Evolutionary conservation across 2,113 vertebrate species (phyloP), one percentile per base, ranked within the genome.

Genomic region (Ictalurus furcatus): DNA sequence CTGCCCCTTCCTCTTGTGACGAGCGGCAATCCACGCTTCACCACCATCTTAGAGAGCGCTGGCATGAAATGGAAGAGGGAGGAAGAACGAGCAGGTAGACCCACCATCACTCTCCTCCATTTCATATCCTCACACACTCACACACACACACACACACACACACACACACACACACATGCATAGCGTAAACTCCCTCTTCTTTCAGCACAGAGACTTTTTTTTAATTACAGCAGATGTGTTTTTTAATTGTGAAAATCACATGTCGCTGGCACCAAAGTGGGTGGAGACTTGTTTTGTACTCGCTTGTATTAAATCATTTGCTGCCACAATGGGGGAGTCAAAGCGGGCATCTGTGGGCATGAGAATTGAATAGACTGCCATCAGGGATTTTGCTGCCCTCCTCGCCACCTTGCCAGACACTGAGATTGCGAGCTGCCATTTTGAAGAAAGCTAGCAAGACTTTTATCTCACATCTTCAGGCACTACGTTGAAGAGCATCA

Each of bases 11-110:
- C 90, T 94, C 93, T 92, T 93, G 91, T 93, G 91, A 91, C 87
- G 37, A 94, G 91, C 94, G 89, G 91, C 95, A 93, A 93, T 91
- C 93, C 83, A 91, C 91, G 93, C 95, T 95, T 95, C 91, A 93
- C 96, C 96, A 95, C 95, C 95, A 96, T 96, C 95, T 96, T 96
- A 96, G 94, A 93, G 90, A 89, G 93, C 81, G 83, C 93, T 94
- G 95, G 94, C 95, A 95, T 90, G 93, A 96, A 95, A 96, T 95
- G 95, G 95, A 95, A 94, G 94, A 93, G 93, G 85, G 90, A 90
- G 91, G 74, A 73, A 88, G 63, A 91, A 90, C 83, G 89, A 89
- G 93, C 95, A 96, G 96, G 96, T 96, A 96, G 92, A 91, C 65
- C 90, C 85, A 69, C 90, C 92, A 88, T 85, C 87, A 30, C 30